Evolutionary conservation across 2,888 invertebrate species (phyloP), one percentile per base, ranked within the genome.

Genomic region (Steinernema carpocapsae): DNA sequence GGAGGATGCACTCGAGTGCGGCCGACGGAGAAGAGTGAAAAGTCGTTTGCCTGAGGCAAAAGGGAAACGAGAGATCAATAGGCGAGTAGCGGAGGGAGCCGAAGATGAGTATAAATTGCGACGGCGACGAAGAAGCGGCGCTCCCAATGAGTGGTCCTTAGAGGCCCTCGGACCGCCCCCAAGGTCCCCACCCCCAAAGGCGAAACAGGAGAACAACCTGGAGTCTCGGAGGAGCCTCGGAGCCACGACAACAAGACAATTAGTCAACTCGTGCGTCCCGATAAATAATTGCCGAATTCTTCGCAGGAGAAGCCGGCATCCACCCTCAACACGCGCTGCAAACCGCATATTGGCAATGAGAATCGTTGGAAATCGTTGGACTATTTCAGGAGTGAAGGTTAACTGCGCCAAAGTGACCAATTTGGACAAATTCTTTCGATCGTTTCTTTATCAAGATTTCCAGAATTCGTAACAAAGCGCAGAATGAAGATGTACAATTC

Each of bases 101-200:
- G 56, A 56, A 56, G 56, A 56, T 56, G 56, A 56, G 26, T 56
- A 56, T 56, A 56, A 56, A 56, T 56, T 56, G 56, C 56, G 56
- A 56, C 56, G 56, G 26, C 56, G 48, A n/a, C n/a, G n/a, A n/a
- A n/a, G 43, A 43, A 43, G 43, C 43, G 43, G 14, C 14, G 43
- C 43, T 7, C n/a, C 43, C 43, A 43, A 43, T 43, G 43, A 43
- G 43, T 43, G 43, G 43, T 43, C 43, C 43, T 43, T 14, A 14
- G 43, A 43, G 43, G 43, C 43, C 14, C 43, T n/a, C 43, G 43
- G 43, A 43, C 43, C 43, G 43, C 43, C 43, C 43, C 14, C 10
- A 12, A 7, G 10, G 10, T 43, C 43, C 43, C 43, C 10, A 43
- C 43, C 43, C 14, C 43, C 43, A 14, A 43, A 43, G 43, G 14